phyloP scores from a whole-genome alignment of 2,888 invertebrate species.

The Cephus spinipes region DNA sequence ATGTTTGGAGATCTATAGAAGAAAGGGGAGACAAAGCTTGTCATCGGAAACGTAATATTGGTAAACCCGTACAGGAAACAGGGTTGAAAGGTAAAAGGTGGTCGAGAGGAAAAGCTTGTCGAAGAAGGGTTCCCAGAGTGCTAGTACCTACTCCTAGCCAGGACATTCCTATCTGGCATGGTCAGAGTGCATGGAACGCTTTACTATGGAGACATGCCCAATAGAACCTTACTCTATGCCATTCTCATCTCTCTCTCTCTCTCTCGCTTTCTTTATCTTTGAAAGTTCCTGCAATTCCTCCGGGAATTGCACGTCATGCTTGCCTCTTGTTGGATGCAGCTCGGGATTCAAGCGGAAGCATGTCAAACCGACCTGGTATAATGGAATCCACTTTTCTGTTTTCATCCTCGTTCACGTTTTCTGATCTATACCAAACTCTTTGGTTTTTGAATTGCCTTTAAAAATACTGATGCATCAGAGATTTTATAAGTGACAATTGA shows the following conservation, averaged over 20 bases:
- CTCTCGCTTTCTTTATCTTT: neutral
- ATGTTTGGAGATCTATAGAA: neutral
- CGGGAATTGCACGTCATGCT: neutral
- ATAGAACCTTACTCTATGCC: neutral
- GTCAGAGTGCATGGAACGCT: neutral
- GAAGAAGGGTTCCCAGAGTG: conserved; percentile 2
- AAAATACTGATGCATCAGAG: neutral
- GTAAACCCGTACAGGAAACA: neutral
- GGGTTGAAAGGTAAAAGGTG: neutral
- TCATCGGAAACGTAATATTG: neutral
- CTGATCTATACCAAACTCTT: neutral
- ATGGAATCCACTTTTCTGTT: neutral
- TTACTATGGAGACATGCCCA: neutral
- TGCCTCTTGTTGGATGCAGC: neutral
- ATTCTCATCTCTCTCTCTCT: neutral
- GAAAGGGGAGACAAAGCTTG: neutral
- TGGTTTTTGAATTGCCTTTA: neutral
- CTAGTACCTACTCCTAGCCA: neutral
- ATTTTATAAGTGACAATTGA: neutral
- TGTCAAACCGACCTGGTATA: neutral
- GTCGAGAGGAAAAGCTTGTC: conserved; percentile 33
- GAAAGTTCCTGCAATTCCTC: neutral
- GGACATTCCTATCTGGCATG: neutral
- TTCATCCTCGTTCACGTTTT: neutral
- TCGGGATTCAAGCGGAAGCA: neutral